These are phyloP conservation scores for Clarias magur DNA, from an alignment of 2,113 vertebrate genomes.

Conservation along the genomic window DNA sequence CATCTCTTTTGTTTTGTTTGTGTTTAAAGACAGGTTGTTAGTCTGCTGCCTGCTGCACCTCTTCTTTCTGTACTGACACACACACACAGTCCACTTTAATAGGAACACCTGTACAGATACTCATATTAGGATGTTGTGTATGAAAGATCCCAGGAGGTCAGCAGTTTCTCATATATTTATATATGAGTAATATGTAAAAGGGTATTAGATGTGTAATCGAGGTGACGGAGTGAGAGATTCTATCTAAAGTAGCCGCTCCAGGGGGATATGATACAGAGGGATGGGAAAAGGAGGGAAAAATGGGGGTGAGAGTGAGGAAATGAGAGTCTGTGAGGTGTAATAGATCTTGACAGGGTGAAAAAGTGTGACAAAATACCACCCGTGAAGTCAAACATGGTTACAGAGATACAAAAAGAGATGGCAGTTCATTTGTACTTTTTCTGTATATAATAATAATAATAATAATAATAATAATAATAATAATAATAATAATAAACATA, in stretches of 20 bases:
- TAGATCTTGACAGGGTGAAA: constrained; percentile 16
- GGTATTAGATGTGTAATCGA: neutral
- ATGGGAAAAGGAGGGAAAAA: neutral
- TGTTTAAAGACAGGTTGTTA: too few relatives aligned
- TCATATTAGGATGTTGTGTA: too few relatives aligned
- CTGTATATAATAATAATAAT: neutral
- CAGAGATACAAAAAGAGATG: neutral
- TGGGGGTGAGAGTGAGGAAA: neutral
- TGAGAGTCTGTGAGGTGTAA: neutral
- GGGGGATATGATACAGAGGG: constrained; percentile 26
- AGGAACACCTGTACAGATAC: too few relatives aligned
- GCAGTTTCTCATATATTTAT: neutral
- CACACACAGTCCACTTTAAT: too few relatives aligned
- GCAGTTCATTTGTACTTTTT: neutral
- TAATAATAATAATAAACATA: neutral
- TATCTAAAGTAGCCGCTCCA: constrained; percentile 24
- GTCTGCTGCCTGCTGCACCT: too few relatives aligned
- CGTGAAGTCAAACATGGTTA: neutral
- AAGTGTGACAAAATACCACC: neutral
- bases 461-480: neutral
- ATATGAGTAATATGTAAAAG: constrained; percentile 23
- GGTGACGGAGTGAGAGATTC: constrained; percentile 8
- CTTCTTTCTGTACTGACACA: too few relatives aligned
- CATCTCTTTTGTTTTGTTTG: too few relatives aligned
- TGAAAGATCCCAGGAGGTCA: too few relatives aligned